Base-by-base conservation (phyloP, 2,113 vertebrate species). In the Dermatemys mawii region DNA sequence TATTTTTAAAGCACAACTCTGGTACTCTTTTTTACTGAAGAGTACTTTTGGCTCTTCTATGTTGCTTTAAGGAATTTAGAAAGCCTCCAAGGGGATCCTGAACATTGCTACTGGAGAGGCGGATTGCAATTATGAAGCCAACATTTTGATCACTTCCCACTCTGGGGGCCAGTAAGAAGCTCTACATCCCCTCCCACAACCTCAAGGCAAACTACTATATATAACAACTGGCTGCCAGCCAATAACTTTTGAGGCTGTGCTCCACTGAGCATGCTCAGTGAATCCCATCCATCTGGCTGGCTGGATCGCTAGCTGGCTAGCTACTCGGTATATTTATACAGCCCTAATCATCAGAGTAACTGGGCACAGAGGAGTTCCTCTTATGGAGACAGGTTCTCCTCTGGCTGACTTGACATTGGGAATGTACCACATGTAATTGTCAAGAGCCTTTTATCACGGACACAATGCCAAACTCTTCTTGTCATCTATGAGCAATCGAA, bases 231-330 rank as follows among this genome's bases (percentile, higher is more conserved):
- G 95, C 80, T 0, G 46, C 51, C 88, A 89, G 92, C 93, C 94
- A 97, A 88, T n/a, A 86, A 8, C 93, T 95, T 92, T 51, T 82
- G 84, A 93, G 84, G 88, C 76, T 89, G 27, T 93, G 91, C 78
- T 85, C 91, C 94, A 95, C 94, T 91, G 88, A 92, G 29, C 79
- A 87, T 60, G 91, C 94, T 96, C 92, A 70, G 73, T 81, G 91
- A 93, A 78, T 94, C 83, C 78, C 88, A 90, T 85, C 97, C 94
- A 96, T 96, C 95, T 97, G 93, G 93, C 89, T 82, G 91, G 94
- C 96, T 94, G 90, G 88, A 46, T 76, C 41, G 24, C 90, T 85
- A 91, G 38, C 86, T 80, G 73, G 46, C 75, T 92, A 86, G 46
- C 55, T 2, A 5, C 70, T 86, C 90, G 1, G 2, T 5, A 0